These are phyloP conservation scores for Pristionchus maxplancki DNA, from an alignment of 2,888 invertebrate species.

Conservation along the genomic window DNA sequence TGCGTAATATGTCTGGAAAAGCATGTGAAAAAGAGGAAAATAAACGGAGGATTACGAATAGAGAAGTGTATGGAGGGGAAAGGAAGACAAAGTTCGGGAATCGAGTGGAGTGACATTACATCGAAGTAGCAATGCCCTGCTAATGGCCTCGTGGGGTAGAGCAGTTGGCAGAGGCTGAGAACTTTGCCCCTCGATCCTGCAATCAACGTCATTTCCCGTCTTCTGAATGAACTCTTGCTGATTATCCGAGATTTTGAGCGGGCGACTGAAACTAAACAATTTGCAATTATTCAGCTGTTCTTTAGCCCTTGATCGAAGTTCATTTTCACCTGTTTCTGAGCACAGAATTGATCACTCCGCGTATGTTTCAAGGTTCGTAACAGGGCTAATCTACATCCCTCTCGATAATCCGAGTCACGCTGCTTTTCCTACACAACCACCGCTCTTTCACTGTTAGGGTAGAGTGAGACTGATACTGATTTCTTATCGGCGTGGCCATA, in stretches of 20 bases:
- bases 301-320: not conserved
- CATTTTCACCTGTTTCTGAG: not conserved
- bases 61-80: not conserved
- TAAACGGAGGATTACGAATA: constrained; percentile 24
- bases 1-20: constrained; percentile 39
- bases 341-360: not conserved
- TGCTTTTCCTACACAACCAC: not conserved
- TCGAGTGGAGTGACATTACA: not conserved
- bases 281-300: not conserved
- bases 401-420: not conserved
- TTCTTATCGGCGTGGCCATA: not conserved
- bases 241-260: not conserved
- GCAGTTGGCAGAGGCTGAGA: not conserved
- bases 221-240: not conserved
- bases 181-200: not conserved
- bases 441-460: not conserved
- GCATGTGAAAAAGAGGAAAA: constrained; percentile 16
- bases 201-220: not conserved
- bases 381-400: not conserved
- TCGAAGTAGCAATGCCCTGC: not conserved
- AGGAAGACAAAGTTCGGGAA: not conserved
- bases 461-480: not conserved
- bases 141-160: not conserved
- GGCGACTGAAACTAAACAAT: not conserved
- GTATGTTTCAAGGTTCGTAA: not conserved